A percentile compares a stretch with the other conserved stretches of the same genome.
Conservation (phyloP, 2,888 invertebrate species). For the Sipunculus nudus region DNA sequence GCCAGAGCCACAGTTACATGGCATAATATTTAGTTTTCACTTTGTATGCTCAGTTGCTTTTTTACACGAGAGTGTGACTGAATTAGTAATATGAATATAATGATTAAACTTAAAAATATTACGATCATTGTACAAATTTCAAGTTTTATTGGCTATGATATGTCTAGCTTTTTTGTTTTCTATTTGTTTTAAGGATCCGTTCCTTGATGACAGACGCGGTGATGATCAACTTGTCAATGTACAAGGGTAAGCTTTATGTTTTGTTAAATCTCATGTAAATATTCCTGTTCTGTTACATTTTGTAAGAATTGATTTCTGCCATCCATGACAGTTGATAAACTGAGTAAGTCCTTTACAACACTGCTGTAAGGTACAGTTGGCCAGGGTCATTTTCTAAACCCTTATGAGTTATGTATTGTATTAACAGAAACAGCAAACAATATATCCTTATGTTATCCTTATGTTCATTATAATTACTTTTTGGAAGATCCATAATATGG, state of each 20-base stretch:
- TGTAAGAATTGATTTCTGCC: neutral
- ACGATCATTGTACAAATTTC: neutral
- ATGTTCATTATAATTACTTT: too few relatives aligned
- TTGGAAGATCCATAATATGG: too few relatives aligned
- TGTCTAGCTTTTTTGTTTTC: neutral
- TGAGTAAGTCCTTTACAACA: too few relatives aligned
- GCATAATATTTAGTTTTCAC: too few relatives aligned
- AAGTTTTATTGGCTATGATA: neutral
- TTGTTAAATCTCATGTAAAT: neutral
- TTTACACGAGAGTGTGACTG: neutral
- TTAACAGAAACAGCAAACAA: too few relatives aligned
- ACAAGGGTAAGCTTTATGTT: constrained; percentile 17
- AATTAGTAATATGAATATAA: neutral
- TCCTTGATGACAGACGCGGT: constrained; percentile 32
- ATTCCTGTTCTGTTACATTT: neutral
- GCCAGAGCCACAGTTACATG: too few relatives aligned
- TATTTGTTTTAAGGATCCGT: constrained; percentile 32
- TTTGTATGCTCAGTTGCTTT: neutral
- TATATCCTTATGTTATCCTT: too few relatives aligned
- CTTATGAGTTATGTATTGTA: too few relatives aligned
- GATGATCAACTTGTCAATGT: constrained; percentile 34
- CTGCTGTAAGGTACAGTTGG: too few relatives aligned
- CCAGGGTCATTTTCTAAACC: too few relatives aligned
- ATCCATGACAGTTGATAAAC: neutral
- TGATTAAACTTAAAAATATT: neutral